Base-by-base conservation (phyloP, 1,140 invertebrate species). In the Cepaea nemoralis region DNA sequence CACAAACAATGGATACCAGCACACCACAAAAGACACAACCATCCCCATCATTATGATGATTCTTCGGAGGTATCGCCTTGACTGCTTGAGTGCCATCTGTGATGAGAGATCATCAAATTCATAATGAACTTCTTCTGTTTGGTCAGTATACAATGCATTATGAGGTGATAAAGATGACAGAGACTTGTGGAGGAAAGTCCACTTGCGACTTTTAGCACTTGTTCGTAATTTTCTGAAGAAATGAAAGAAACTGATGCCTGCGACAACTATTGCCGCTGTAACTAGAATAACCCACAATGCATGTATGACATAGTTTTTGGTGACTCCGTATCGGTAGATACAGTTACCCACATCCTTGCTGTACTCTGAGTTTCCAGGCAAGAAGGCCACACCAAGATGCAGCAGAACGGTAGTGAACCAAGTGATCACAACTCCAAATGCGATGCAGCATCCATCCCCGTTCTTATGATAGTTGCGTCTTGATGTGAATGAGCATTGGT, bases 391-490 rank as follows among this genome's bases (percentile, higher is more conserved):
- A 8, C 96, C 96, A 83, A 98, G 93, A 91, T 98, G 97, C 88
- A 97, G 96, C 16, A 96, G 96, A 86, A 97, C 88, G 78, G 91
- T 92, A 22, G 92, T 92, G 91, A 97, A 97, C 96, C 96, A 97
- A 87, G 97, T 97, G 94, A 97, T 97, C 91, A 96, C 96, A 39
- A 96, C 95, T 22, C 96, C 96, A 91, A 97, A 98, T 35, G 97
- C 93, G 10, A 97, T 95, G 91, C 96, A 98, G 94, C 66, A 96
- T 92, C 74, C 85, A 77, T 88, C 80, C 5, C 76, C 77, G 45
- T 35, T 67, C 31, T 69, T 82, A 14, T 84, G 82, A n/a, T 86
- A 77, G 39, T 77, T 78, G 19, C 82, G 77, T 42, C 69, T 48
- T 22, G 79, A 82, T 89, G 77, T 80, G 81, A 93, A 94, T 0